Conservation (phyloP, 1,140 invertebrate species). For the Ceratoteleas bidentatus region DNA sequence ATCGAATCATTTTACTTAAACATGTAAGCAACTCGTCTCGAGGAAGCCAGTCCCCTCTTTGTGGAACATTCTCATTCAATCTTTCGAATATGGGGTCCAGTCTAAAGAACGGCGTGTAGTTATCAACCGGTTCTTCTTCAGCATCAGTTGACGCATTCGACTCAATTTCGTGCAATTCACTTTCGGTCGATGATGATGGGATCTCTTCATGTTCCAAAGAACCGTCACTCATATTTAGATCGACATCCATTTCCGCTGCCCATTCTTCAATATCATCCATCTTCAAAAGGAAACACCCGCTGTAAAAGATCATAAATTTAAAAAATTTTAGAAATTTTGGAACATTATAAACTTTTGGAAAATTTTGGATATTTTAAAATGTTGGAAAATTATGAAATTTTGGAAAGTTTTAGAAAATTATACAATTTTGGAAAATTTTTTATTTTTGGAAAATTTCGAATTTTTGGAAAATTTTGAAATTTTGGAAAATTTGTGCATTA, state of each 20-base stretch:
- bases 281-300: background rate
- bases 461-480: too few relatives aligned
- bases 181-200: background rate
- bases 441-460: too few relatives aligned
- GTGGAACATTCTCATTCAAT: background rate
- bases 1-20: background rate
- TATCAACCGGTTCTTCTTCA: slow-evolving; percentile 1
- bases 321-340: too few relatives aligned
- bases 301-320: too few relatives aligned
- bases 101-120: background rate
- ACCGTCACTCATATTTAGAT: background rate
- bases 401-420: too few relatives aligned
- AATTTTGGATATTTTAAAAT: too few relatives aligned
- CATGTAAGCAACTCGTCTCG: background rate
- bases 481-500: too few relatives aligned
- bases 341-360: too few relatives aligned
- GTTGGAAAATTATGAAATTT: too few relatives aligned
- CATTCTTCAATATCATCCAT: background rate
- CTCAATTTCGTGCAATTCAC: too few relatives aligned
- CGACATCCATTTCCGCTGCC: background rate
- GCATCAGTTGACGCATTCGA: background rate
- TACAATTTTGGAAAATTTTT: too few relatives aligned
- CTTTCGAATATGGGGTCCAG: background rate
- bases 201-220: background rate
- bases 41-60: background rate